Evolutionary conservation across 2,888 invertebrate genomes (phyloP), one percentile per base, ranked within the genome.

Genomic region (Palloptera scutellata): DNA sequence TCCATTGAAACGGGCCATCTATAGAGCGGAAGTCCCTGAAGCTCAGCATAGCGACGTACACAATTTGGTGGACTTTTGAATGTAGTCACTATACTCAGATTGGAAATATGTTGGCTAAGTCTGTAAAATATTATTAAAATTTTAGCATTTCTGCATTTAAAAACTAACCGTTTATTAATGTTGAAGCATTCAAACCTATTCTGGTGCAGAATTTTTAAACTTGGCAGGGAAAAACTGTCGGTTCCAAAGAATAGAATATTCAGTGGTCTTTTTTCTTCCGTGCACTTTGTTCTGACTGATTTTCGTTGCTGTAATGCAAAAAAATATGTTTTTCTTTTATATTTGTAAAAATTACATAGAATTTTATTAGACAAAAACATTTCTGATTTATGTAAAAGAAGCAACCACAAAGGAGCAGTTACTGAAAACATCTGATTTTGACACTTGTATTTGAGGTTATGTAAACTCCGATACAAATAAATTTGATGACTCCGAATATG

Each of bases 201-300:
- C 69, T 88, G 85, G 81, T 90, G 87, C 10, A 96, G 87, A 72
- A 86, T 87, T 82, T 88, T 87, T 60, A 96, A 86, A 81, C 93
- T 94, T 71, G 88, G 89, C 20, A 94, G 79, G 0, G 95, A 91
- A 85, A 96, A 96, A 62, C 88, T 86, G 82, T 96, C 95, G 13
- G 93, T 92, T 9, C 96, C 96, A 83, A 96, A 94, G 85, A 96
- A 96, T 57, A 96, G 79, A n/a, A 92, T 84, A 73, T 87, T 89
- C 0, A 79, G 70, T 10, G 68, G 62, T 19, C 66, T 62, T n/a
- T 12, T 65, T 51, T 67, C 17, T 51, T 64, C 30, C 0, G 4
- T 12, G 42, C 58, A 59, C 17, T 52, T 51, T 15, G 20, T 41
- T 30, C 3, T 30, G 30, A 6, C 30, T 30, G 30, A 30, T 30